A percentile compares a stretch with the other conserved stretches of the same genome.
These are phyloP conservation scores for Arrhamphus sclerolepis DNA, from an alignment of 2,797 vertebrate genomes.

Conservation along the genomic window DNA sequence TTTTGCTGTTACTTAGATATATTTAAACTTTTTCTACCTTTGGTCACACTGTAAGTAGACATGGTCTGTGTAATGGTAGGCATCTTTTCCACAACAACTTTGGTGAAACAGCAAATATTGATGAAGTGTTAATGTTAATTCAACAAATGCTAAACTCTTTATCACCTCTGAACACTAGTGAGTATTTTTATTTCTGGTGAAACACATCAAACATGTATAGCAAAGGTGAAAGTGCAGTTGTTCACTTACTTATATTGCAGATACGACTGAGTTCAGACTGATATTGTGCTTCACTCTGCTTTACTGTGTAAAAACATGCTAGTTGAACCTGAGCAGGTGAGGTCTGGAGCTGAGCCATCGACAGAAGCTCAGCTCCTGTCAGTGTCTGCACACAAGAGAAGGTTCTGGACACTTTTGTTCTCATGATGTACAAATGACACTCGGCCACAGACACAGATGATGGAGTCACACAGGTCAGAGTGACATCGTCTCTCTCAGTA, in stretches of 20 bases:
- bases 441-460: neutral
- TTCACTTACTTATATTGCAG: conserved; percentile 19
- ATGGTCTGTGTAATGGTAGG: too few relatives aligned
- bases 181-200: too few relatives aligned
- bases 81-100: too few relatives aligned
- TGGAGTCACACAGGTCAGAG: conserved; percentile 32
- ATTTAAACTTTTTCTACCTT: too few relatives aligned
- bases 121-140: neutral
- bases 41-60: too few relatives aligned
- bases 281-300: neutral
- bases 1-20: too few relatives aligned
- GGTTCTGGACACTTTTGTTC: fast-evolving
- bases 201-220: too few relatives aligned
- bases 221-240: neutral
- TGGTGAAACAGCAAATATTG: neutral
- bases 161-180: too few relatives aligned
- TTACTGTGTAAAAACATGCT: conserved; percentile 18
- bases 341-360: neutral
- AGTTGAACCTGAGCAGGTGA: conserved; percentile 27
- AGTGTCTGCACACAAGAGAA: conserved; percentile 21
- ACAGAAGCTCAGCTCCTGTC: conserved; percentile 32
- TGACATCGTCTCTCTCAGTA: conserved; percentile 32
- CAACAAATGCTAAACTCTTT: neutral
- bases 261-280: conserved; percentile 7
- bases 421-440: conserved; percentile 29